Percentiles rank a stretch among this genome's conserved stretches.
These are phyloP conservation scores for Pseudopleuronectes americanus DNA, from an alignment of 2,797 vertebrate genomes.

Conservation along the genomic window DNA sequence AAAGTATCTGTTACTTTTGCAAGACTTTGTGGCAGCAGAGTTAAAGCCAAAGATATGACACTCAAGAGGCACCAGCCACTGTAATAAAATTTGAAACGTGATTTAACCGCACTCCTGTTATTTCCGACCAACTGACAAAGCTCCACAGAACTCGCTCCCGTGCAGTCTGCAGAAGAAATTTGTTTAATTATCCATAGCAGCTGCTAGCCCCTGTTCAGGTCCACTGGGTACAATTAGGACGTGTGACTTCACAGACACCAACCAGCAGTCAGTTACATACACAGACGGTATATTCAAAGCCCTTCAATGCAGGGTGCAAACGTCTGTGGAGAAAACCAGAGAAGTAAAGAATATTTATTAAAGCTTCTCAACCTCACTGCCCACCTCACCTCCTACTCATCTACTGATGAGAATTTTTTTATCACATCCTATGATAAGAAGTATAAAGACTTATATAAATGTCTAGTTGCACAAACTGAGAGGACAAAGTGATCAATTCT, in stretches of 20 bases:
- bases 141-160: slow-evolving; percentile 12
- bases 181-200: slow-evolving; percentile 70
- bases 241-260: slow-evolving; percentile 51
- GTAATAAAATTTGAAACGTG: too few species aligned
- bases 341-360: background rate
- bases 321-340: slow-evolving; percentile 25
- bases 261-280: slow-evolving; percentile 34
- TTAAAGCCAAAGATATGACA: too few species aligned
- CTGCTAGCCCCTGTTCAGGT: slow-evolving; percentile 43
- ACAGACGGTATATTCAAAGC: slow-evolving; percentile 18
- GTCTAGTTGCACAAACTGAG: too few species aligned
- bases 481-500: too few species aligned
- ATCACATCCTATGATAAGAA: slow-evolving; percentile 13
- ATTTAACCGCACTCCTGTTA: too few species aligned
- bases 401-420: slow-evolving; percentile 49
- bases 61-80: too few species aligned
- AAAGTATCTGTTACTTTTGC: too few species aligned
- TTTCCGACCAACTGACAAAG: slow-evolving; percentile 17
- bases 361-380: slow-evolving; percentile 45
- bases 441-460: background rate
- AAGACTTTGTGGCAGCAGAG: too few species aligned
- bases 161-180: slow-evolving; percentile 52
- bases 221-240: slow-evolving; percentile 47
- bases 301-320: slow-evolving; percentile 1
- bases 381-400: slow-evolving; percentile 59